Evolutionary conservation across 2,113 vertebrate genomes (phyloP).

Genomic region (Scartelaos histophorus): DNA sequence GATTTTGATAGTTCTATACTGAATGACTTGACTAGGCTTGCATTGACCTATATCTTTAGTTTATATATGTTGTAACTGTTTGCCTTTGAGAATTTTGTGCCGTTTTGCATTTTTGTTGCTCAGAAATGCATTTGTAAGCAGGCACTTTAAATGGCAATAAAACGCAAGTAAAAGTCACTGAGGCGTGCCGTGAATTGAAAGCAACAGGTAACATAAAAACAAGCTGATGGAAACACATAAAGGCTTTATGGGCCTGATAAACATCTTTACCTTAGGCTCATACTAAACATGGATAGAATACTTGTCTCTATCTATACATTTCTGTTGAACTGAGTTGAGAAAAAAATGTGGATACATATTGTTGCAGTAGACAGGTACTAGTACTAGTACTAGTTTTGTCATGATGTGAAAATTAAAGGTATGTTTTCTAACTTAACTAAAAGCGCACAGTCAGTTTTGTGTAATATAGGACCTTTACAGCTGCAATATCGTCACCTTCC

Average conservation of each 20-base stretch:
- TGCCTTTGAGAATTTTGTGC: not conserved
- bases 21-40: not conserved
- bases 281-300: not conserved
- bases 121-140: not conserved
- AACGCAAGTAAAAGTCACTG: slow-evolving; percentile 1
- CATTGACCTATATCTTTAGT: not conserved
- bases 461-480: too few relatives aligned
- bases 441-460: too few relatives aligned
- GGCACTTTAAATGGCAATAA: not conserved
- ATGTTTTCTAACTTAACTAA: too few relatives aligned
- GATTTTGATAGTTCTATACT: not conserved
- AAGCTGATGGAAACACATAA: slow-evolving; percentile 9
- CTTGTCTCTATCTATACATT: not conserved
- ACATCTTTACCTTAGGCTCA: slow-evolving; percentile 8
- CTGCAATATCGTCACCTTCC: too few relatives aligned
- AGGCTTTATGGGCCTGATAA: not conserved
- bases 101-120: not conserved
- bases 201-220: slow-evolving; percentile 2
- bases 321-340: not conserved
- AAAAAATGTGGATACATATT: too few relatives aligned
- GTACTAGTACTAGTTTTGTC: not conserved
- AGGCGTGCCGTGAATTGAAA: not conserved
- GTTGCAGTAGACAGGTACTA: too few relatives aligned
- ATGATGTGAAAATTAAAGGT: too few relatives aligned
- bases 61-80: not conserved